Conservation (phyloP, 2,113 vertebrate genomes). For the Megaceryle torquata region DNA sequence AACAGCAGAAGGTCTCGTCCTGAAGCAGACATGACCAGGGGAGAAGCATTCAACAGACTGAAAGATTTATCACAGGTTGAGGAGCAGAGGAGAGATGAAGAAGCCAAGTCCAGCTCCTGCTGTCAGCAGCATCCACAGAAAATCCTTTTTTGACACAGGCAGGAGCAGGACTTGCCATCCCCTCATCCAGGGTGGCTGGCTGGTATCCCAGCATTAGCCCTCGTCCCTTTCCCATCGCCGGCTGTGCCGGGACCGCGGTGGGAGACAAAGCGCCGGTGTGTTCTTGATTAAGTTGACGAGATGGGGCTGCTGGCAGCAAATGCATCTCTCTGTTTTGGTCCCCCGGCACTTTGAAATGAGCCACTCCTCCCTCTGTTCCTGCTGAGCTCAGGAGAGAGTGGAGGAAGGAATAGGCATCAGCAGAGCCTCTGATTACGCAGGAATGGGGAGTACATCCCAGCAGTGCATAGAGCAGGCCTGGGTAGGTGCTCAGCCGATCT, state of each 20-base stretch:
- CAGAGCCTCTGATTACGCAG: not conserved
- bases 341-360: not conserved
- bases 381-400: not conserved
- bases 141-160: not conserved
- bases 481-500: not conserved
- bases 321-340: accelerated
- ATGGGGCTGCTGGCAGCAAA: not conserved
- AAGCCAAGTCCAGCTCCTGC: not conserved
- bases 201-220: not conserved
- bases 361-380: not conserved
- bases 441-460: not conserved
- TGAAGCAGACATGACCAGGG: accelerated
- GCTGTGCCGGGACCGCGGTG: accelerated
- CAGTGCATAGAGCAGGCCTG: accelerated
- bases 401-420: not conserved
- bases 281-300: not conserved
- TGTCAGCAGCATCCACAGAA: not conserved
- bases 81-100: not conserved
- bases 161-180: accelerated
- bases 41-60: not conserved
- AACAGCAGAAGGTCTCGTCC: not conserved
- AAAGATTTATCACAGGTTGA: not conserved
- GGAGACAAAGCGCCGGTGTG: accelerated
- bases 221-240: not conserved
- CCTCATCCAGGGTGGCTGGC: not conserved